Evolutionary conservation across 2,888 invertebrate species (phyloP).

Genomic region (Diloba caeruleocephala): DNA sequence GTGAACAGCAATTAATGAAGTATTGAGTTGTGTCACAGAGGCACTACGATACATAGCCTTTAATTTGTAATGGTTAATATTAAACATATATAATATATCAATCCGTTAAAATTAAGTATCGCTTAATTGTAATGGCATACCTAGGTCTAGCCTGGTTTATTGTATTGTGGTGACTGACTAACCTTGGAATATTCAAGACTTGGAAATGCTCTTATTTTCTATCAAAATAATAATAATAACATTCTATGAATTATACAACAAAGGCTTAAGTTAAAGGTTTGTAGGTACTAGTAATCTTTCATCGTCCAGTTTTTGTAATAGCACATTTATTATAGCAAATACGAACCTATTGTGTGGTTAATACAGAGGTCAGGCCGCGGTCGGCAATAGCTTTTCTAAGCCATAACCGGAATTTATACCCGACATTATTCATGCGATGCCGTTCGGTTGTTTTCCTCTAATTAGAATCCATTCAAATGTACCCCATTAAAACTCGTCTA

Average conservation of each 20-base stretch:
- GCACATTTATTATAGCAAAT: slow-evolving; percentile 82
- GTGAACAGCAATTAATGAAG: slow-evolving; percentile 80
- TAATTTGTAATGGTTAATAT: slow-evolving; percentile 53
- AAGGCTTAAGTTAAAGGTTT: slow-evolving; percentile 46
- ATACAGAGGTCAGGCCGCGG: slow-evolving; percentile 67
- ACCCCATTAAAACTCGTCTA: slow-evolving; percentile 88
- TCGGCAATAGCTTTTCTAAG: slow-evolving; percentile 74
- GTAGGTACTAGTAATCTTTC: slow-evolving; percentile 69
- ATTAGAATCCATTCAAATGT: slow-evolving; percentile 88
- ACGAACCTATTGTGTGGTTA: slow-evolving; percentile 72
- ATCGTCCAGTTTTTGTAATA: slow-evolving; percentile 75
- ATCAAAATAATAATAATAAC: slow-evolving; percentile 30
- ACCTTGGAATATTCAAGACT: slow-evolving; percentile 1
- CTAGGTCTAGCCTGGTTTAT: too few species aligned
- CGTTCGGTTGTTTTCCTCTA: slow-evolving; percentile 85
- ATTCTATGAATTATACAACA: slow-evolving; percentile 58
- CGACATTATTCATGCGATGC: slow-evolving; percentile 82
- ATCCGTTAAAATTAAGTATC: slow-evolving; percentile 44
- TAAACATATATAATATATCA: slow-evolving; percentile 62
- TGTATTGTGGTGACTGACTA: background rate
- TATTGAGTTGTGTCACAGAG: slow-evolving; percentile 76
- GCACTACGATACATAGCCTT: slow-evolving; percentile 58
- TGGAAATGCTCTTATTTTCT: slow-evolving; percentile 9
- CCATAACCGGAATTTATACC: slow-evolving; percentile 85
- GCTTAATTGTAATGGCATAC: too few species aligned